phyloP scores from a whole-genome alignment of 1,140 invertebrate genomes.

The Triops longicaudatus region DNA sequence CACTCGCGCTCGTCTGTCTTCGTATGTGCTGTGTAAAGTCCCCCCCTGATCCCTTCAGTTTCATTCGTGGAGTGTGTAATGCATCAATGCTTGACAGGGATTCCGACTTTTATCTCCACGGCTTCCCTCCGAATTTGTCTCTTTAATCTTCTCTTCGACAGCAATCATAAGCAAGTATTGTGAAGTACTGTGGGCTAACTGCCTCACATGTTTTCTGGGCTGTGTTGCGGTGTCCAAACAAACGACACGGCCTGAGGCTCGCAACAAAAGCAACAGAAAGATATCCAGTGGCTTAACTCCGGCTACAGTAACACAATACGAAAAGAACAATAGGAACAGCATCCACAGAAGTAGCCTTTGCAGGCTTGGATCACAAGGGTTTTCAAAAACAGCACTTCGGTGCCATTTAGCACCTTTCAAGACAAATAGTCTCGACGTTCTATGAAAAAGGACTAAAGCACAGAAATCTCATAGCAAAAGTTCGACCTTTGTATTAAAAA shows the following conservation, averaged over 20 bases:
- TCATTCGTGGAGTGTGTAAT: not conserved
- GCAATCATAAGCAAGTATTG: not conserved
- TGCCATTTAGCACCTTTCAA: not conserved
- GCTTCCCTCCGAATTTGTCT: not conserved
- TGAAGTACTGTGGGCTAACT: not conserved
- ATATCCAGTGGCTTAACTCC: not conserved
- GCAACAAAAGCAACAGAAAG: not conserved
- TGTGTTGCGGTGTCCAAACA: not conserved
- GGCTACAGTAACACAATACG: not conserved
- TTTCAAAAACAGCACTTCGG: not conserved
- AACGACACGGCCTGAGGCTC: not conserved
- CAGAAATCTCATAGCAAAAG: not conserved
- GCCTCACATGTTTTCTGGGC: not conserved
- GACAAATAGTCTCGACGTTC: not conserved
- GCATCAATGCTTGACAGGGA: not conserved
- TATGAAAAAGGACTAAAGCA: not conserved
- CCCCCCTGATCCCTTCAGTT: not conserved
- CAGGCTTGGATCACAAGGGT: not conserved
- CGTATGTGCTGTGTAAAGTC: not conserved
- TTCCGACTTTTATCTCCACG: not conserved
- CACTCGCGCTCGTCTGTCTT: not conserved
- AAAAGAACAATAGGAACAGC: not conserved
- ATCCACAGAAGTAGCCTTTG: not conserved
- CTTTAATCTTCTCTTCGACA: not conserved
- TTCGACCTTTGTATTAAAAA: not conserved